Conservation (phyloP, 2,797 vertebrate genomes). For the Emys orbicularis region DNA sequence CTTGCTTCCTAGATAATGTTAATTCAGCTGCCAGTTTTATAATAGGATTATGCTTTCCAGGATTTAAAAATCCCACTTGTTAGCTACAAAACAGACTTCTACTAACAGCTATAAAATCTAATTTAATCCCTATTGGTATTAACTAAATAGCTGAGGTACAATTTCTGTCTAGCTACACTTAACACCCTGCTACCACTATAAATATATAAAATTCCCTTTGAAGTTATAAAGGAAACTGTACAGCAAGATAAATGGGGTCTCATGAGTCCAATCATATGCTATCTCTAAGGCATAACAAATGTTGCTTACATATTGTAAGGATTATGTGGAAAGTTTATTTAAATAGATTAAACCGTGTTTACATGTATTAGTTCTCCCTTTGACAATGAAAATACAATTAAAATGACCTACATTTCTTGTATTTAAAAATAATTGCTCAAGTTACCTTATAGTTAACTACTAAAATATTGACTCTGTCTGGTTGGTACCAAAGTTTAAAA, state of each 20-base stretch:
- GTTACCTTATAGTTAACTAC: background rate
- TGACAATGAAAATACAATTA: conserved; percentile 75
- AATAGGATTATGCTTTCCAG: conserved; percentile 87
- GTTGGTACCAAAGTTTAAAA: conserved; percentile 63
- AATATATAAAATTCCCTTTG: conserved; percentile 83
- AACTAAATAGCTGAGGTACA: conserved; percentile 83
- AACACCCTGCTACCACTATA: conserved; percentile 81
- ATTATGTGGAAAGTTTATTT: conserved; percentile 81
- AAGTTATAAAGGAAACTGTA: conserved; percentile 84
- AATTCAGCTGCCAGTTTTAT: conserved; percentile 84
- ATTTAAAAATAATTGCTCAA: conserved; percentile 75
- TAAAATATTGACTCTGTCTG: conserved; percentile 23
- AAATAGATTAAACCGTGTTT: conserved; percentile 82
- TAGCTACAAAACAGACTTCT: conserved; percentile 83
- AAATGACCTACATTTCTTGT: conserved; percentile 74
- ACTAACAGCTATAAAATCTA: conserved; percentile 85
- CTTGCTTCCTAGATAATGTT: conserved; percentile 81
- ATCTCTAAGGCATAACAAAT: conserved; percentile 84
- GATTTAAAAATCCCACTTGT: conserved; percentile 85
- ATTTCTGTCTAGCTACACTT: conserved; percentile 82
- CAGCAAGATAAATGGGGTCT: conserved; percentile 79
- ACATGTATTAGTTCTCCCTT: conserved; percentile 77
- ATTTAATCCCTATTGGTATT: conserved; percentile 85
- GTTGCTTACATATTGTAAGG: conserved; percentile 82
- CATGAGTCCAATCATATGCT: conserved; percentile 79